A percentile compares a stretch with the other conserved stretches of the same genome.
Evolutionary conservation across 2,888 invertebrate species (phyloP).

Genomic region (Drosophila paramelanica): DNA sequence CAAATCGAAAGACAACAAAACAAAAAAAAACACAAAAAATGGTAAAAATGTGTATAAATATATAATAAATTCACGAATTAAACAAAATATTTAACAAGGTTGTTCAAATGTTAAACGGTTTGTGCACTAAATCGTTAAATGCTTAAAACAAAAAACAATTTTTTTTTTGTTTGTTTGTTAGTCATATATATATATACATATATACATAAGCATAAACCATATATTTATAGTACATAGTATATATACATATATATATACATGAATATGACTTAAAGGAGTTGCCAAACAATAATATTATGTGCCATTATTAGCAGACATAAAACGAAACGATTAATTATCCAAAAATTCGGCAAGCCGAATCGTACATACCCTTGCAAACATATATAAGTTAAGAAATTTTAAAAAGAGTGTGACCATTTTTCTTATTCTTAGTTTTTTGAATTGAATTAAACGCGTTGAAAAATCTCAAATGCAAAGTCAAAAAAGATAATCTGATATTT

Average conservation of each 20-base stretch:
- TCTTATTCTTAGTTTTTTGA: background rate
- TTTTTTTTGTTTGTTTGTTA: constrained; percentile 26
- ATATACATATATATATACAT: constrained; percentile 13
- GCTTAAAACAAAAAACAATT: constrained; percentile 18
- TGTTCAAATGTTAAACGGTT: constrained; percentile 58
- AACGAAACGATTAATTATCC: constrained; percentile 9
- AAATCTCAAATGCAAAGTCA: background rate
- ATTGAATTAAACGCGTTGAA: too few species aligned
- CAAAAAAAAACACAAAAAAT: background rate
- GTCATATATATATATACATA: constrained; percentile 16
- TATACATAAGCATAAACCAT: constrained; percentile 15
- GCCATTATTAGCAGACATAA: constrained; percentile 83
- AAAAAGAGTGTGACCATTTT: background rate
- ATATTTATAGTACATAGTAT: constrained; percentile 26
- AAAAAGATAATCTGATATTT: background rate
- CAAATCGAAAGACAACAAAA: background rate
- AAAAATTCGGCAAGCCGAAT: constrained; percentile 35
- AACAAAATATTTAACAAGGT: constrained; percentile 51
- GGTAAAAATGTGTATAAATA: constrained; percentile 21
- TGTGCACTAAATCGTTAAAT: constrained; percentile 33
- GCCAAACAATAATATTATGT: constrained; percentile 85
- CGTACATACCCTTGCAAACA: constrained; percentile 21
- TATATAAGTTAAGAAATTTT: background rate
- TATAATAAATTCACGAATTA: constrained; percentile 30
- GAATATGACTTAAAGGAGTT: constrained; percentile 48